Conservation (phyloP, 2,888 invertebrate genomes). For the Macrosiphum euphorbiae region DNA sequence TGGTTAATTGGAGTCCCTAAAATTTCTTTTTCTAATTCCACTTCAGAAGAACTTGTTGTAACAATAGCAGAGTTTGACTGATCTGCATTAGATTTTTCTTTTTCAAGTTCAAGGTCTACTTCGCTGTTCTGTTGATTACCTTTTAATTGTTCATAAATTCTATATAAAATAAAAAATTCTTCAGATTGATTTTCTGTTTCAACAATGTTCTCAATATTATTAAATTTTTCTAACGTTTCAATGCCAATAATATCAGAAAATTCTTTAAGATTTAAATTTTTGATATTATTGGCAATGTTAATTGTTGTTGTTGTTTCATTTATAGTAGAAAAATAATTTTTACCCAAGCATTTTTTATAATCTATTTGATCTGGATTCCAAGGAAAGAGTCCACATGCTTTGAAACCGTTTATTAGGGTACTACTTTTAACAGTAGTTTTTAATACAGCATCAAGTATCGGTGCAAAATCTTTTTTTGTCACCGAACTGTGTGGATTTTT, state of each 20-base stretch:
- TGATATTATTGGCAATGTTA: neutral
- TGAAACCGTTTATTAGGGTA: neutral
- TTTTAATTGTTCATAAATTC: slow-evolving; percentile 1
- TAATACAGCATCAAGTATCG: no score
- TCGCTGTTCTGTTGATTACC: neutral
- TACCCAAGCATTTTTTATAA: neutral
- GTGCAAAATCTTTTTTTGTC: no score
- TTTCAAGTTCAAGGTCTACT: neutral
- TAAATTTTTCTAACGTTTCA: neutral
- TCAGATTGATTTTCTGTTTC: neutral
- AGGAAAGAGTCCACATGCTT: neutral
- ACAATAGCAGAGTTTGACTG: neutral
- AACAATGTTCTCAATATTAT: neutral
- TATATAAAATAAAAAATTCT: slow-evolving; percentile 10
- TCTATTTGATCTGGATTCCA: neutral
- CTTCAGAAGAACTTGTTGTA: neutral
- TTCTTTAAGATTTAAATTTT: neutral
- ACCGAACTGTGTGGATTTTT: no score
- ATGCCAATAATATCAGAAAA: no score
- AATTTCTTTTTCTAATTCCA: neutral
- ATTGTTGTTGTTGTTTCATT: neutral
- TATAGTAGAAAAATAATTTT: neutral
- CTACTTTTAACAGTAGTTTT: neutral
- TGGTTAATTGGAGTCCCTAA: neutral
- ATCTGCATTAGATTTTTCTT: neutral